Conservation (phyloP, 2,797 vertebrate species). For the Arctocebus calabarensis region DNA sequence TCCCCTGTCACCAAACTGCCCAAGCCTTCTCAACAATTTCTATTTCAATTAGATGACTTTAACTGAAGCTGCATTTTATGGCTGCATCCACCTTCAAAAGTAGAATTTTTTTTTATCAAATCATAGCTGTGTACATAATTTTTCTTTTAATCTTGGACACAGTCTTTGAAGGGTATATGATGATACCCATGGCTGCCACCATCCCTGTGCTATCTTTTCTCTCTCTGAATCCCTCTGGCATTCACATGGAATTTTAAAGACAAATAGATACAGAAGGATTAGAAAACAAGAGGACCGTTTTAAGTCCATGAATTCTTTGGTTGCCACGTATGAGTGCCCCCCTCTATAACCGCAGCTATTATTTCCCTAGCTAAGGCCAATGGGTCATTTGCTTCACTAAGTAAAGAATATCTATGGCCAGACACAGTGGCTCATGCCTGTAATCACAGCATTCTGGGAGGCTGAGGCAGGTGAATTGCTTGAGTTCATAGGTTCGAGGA, state of each 20-base stretch:
- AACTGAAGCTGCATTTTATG: background rate
- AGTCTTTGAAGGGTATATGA: background rate
- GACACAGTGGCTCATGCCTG: no score
- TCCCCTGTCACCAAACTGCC: background rate
- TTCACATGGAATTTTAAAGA: background rate
- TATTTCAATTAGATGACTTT: background rate
- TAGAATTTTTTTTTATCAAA: background rate
- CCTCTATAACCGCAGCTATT: background rate
- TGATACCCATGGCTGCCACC: background rate
- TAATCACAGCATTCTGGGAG: no score
- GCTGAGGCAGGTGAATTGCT: no score
- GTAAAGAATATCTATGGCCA: background rate
- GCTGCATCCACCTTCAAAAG: background rate
- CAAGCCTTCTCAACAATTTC: background rate
- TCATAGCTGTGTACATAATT: no score
- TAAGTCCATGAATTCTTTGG: background rate
- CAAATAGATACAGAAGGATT: background rate
- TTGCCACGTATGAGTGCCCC: background rate
- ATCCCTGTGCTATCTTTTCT: background rate
- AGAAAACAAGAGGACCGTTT: background rate
- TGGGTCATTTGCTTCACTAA: background rate
- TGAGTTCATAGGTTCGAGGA: no score
- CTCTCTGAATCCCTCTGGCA: background rate
- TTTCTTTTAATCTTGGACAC: background rate
- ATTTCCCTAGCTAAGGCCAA: background rate